Evolutionary conservation across 2,797 vertebrate species (phyloP).

Genomic region (Coregonus sp.): DNA sequence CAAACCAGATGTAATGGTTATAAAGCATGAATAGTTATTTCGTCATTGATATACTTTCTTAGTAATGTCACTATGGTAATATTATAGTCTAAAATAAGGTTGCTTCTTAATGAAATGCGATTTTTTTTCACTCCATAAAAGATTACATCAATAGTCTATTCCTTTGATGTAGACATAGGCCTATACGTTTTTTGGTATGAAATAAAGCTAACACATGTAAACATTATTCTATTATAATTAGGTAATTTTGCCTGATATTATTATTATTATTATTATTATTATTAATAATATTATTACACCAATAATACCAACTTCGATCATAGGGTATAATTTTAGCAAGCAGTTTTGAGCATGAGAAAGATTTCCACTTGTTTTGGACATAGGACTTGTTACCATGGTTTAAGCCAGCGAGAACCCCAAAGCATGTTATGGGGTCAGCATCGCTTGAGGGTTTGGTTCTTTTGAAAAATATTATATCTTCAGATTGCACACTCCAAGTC

Average conservation of each 20-base stretch:
- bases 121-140: not conserved
- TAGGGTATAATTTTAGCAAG: not conserved
- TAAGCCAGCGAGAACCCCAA: constrained; percentile 43
- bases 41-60: not conserved
- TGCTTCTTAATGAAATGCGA: not conserved
- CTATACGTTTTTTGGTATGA: not conserved
- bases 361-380: constrained; percentile 14
- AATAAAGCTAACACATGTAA: not conserved
- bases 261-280: constrained; percentile 5
- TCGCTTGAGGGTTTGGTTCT: constrained; percentile 41
- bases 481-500: constrained; percentile 32
- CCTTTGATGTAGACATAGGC: not conserved
- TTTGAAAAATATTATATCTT: constrained; percentile 40
- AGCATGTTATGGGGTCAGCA: constrained; percentile 44
- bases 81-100: not conserved
- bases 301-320: constrained; percentile 4
- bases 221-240: not conserved
- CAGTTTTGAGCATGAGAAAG: constrained; percentile 21
- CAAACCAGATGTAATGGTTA: not conserved
- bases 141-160: not conserved
- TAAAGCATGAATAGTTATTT: not conserved
- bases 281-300: constrained; percentile 13
- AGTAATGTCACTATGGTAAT: not conserved
- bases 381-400: constrained; percentile 44
- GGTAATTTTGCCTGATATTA: not conserved